Evolutionary conservation across 2,888 invertebrate species (phyloP), one percentile per base, ranked within the genome.

Genomic region (Brachyopa scutellaris): DNA sequence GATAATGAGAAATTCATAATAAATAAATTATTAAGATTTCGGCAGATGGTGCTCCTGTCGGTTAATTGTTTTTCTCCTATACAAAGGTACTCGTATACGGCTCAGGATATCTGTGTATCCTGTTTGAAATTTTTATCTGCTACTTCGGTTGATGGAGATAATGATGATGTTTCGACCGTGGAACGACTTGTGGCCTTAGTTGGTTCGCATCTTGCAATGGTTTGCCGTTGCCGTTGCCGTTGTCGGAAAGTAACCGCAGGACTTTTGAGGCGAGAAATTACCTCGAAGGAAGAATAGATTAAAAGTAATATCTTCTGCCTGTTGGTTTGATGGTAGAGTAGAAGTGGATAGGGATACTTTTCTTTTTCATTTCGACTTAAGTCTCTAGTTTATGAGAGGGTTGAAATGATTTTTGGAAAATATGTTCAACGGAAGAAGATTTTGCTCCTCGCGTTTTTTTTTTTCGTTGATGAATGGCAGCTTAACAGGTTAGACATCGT

Each of bases 1-100:
- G 82, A 82, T 82, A 82, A 82, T 82, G 82, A 82, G 77, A 82
- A 82, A 77, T 82, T 82, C 70, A 82, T 77, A 82, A 82, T 82
- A 82, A 82, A 82, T 82, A 82, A 82, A 82, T 82, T 82, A 82
- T 82, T 82, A 82, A 82, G 82, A 82, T 82, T 82, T 82, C 53
- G 82, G 74, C 82, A 82, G 82, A 82, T 82, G 82, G 82, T 82
- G 70, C 82, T 77, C 11, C 76, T 80, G 80, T 69, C 76, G 80
- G 76, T 76, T 80, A 80, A 80, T 80, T 80, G 80, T 80, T 80
- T 80, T 76, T 51, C 69, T 51, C 69, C 67, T 62, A 49, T 15
- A 42, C 38, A 31, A 57, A 67, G 57, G 67, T 26, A 26, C n/a
- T n/a, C n/a, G n/a, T 26, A 13, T 62, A 38, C 29, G 45, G 29